Conservation (phyloP, 2,113 vertebrate genomes). For the Aphyosemion australe region DNA sequence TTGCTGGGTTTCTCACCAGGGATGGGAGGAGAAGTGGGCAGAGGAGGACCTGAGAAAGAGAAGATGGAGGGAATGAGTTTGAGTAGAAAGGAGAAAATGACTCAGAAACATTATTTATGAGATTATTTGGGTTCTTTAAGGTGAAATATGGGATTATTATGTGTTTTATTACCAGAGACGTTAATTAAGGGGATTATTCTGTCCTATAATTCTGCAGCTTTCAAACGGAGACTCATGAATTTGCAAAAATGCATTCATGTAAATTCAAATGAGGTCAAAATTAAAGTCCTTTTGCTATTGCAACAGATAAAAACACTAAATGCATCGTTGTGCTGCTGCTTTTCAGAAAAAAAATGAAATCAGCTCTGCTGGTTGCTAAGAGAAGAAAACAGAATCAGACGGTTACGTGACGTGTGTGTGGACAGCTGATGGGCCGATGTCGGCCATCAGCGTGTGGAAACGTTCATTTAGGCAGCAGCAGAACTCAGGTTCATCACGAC, state of each 20-base stretch:
- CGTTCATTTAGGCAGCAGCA: background rate
- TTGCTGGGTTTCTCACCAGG: slow-evolving; percentile 10
- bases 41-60: slow-evolving; percentile 73
- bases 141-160: too few species aligned
- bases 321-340: slow-evolving; percentile 20
- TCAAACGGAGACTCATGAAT: too few species aligned
- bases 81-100: too few species aligned
- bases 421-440: slow-evolving; percentile 41
- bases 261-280: too few species aligned
- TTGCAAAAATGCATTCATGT: too few species aligned
- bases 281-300: too few species aligned
- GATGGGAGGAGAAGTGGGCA: slow-evolving; percentile 52
- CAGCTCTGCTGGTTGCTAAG: slow-evolving; percentile 55
- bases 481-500: background rate
- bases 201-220: too few species aligned
- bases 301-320: too few species aligned
- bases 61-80: background rate
- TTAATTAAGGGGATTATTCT: too few species aligned
- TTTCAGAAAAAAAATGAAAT: slow-evolving; percentile 13
- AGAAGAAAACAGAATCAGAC: slow-evolving; percentile 62
- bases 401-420: slow-evolving; percentile 36
- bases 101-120: too few species aligned
- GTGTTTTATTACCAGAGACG: too few species aligned
- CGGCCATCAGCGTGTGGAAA: background rate
- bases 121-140: too few species aligned